Evolutionary conservation across 2,888 invertebrate genomes (phyloP).

Genomic region (Lasioglossum villosulum): DNA sequence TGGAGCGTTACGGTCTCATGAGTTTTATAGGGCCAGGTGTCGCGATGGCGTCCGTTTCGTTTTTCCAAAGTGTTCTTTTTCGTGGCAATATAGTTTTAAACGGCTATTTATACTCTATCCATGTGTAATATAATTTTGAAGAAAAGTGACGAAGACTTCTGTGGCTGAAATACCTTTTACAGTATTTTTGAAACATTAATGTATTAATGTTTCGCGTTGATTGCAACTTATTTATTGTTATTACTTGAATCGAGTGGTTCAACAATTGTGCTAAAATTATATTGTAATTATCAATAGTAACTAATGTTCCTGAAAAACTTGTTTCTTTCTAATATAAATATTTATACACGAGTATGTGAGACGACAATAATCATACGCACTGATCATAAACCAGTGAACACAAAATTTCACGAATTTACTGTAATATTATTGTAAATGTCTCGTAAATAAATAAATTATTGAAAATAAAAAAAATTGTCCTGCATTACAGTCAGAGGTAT

Average conservation of each 20-base stretch:
- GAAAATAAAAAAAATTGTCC: not conserved
- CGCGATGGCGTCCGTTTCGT: not conserved
- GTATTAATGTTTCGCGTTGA: not conserved
- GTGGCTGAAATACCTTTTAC: not conserved
- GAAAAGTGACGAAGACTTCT: not conserved
- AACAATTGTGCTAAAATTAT: not conserved
- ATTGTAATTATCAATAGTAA: not conserved
- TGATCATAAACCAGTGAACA: not conserved
- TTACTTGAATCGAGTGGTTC: not conserved
- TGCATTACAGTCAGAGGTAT: not conserved
- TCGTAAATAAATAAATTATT: not conserved
- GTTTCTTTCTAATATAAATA: not conserved
- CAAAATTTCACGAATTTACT: not conserved
- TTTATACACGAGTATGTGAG: not conserved
- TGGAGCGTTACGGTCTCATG: not conserved
- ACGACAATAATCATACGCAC: not conserved
- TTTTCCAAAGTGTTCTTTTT: not conserved
- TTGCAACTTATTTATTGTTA: not conserved
- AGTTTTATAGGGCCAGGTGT: not conserved
- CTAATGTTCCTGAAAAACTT: constrained; percentile 32
- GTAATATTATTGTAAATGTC: not conserved
- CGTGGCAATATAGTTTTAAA: not conserved
- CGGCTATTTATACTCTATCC: not conserved
- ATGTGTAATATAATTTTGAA: not conserved
- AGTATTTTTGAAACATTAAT: not conserved